phyloP scores from a whole-genome alignment of 2,888 invertebrate species.

The Chirona hameri region DNA sequence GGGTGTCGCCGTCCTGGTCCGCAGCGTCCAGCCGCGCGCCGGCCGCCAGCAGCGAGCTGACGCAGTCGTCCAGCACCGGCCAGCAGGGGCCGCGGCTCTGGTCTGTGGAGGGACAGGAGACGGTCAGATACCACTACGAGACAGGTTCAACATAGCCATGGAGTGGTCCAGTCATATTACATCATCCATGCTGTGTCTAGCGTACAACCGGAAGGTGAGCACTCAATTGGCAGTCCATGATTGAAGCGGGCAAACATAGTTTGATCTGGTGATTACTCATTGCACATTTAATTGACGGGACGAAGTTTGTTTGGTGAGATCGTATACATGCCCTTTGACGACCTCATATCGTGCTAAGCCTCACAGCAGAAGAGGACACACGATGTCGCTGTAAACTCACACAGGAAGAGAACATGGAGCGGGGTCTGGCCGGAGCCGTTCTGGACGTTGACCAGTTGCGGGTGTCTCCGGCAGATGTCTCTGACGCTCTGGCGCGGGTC shows the following conservation, averaged over 20 bases:
- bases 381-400: not conserved
- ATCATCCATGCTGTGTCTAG: too few relatives aligned
- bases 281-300: too few relatives aligned
- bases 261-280: too few relatives aligned
- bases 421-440: not conserved
- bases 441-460: not conserved
- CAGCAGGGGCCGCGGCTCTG: not conserved
- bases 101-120: not conserved
- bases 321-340: too few relatives aligned
- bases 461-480: not conserved
- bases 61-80: not conserved
- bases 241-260: too few relatives aligned
- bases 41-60: not conserved
- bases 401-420: not conserved
- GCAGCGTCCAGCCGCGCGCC: not conserved
- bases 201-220: too few relatives aligned
- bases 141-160: too few relatives aligned
- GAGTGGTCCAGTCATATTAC: too few relatives aligned
- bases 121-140: not conserved
- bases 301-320: too few relatives aligned
- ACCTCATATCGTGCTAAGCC: too few relatives aligned
- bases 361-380: too few relatives aligned
- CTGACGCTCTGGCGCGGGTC: not conserved
- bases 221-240: too few relatives aligned
- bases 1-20: conserved; percentile 23